Evolutionary conservation across 2,888 invertebrate species (phyloP).

Genomic region (Epinotia demarniana): DNA sequence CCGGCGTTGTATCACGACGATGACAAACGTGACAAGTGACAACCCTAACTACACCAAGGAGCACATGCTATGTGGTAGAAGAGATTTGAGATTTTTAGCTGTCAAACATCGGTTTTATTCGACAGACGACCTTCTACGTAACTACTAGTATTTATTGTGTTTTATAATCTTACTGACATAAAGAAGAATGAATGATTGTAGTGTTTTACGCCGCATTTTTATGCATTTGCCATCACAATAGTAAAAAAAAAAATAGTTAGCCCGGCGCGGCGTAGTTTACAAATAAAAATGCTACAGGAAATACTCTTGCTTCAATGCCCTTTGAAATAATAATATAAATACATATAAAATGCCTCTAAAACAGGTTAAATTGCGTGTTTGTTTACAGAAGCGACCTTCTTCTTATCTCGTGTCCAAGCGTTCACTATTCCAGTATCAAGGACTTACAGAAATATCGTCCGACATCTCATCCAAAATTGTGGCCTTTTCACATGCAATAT

Average conservation of each 20-base stretch:
- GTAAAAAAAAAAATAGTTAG: neutral
- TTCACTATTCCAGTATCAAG: neutral
- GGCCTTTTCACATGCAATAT: neutral
- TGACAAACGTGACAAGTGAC: too few species aligned
- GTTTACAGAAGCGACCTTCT: neutral
- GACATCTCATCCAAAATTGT: neutral
- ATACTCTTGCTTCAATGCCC: neutral
- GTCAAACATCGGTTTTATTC: too few species aligned
- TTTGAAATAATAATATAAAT: slow-evolving; percentile 9
- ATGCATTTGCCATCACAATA: too few species aligned
- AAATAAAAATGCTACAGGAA: neutral
- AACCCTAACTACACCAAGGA: too few species aligned
- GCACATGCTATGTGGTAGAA: too few species aligned
- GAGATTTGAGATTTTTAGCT: too few species aligned
- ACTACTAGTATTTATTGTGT: too few species aligned
- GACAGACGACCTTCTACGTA: too few species aligned
- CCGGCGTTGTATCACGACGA: too few species aligned
- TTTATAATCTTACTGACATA: too few species aligned
- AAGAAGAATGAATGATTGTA: too few species aligned
- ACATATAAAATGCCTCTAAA: slow-evolving; percentile 19
- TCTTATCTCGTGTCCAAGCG: slow-evolving; percentile 7
- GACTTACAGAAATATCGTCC: slow-evolving; percentile 1
- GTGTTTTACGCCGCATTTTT: too few species aligned
- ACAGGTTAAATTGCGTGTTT: neutral
- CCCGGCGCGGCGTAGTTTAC: neutral